phyloP scores from a whole-genome alignment of 2,797 vertebrate species.

The Acropternis orthonyx region DNA sequence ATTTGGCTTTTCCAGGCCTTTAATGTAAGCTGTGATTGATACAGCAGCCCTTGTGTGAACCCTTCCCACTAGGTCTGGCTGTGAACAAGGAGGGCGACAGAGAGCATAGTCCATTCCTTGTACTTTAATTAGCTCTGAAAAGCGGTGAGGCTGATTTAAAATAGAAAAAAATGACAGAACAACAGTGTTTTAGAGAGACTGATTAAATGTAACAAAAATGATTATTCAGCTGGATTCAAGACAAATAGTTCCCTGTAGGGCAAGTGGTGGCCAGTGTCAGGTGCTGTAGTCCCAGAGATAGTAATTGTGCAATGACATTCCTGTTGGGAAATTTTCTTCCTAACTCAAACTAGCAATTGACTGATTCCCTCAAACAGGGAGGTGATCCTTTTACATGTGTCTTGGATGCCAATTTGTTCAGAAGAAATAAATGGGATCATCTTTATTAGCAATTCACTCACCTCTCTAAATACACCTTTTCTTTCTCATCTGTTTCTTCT shows the following conservation, averaged over 20 bases:
- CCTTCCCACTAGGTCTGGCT: neutral
- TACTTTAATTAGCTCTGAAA: conserved; percentile 1
- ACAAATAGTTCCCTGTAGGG: neutral
- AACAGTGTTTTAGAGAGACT: neutral
- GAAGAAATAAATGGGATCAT: neutral
- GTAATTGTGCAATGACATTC: neutral
- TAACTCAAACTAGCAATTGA: neutral
- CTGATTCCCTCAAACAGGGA: conserved; percentile 1
- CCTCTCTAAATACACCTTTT: neutral
- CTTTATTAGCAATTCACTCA: neutral
- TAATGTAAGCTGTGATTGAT: neutral
- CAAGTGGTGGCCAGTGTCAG: neutral
- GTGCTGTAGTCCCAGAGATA: neutral
- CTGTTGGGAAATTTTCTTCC: neutral
- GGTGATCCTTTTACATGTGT: neutral
- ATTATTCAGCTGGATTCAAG: neutral
- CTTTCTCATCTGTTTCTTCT: neutral
- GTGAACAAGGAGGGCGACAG: neutral
- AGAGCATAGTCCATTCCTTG: neutral
- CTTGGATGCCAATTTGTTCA: neutral
- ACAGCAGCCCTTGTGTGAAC: neutral
- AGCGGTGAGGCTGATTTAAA: neutral
- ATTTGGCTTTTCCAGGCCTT: neutral
- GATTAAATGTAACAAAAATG: neutral
- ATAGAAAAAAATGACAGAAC: neutral